Conservation (phyloP, 1,140 invertebrate genomes). For the Drosophila burlai region DNA sequence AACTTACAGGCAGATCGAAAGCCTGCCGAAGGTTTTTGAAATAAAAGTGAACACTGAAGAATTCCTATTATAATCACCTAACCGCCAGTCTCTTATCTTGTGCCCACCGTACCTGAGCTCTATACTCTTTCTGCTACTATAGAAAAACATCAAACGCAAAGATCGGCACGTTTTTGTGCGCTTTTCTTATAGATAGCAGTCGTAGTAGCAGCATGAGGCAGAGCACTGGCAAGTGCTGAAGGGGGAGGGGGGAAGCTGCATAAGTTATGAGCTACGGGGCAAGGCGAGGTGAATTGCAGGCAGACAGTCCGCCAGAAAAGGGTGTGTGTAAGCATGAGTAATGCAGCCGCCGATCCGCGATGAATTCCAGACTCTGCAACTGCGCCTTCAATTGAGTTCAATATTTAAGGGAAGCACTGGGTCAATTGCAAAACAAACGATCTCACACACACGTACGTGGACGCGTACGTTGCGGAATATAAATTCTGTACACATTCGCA, state of each 20-base stretch:
- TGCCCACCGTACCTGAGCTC: constrained; percentile 15
- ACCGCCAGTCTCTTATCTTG: background rate
- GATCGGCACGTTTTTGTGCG: constrained; percentile 52
- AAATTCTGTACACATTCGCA: constrained; percentile 29
- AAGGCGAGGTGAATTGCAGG: background rate
- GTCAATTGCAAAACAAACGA: constrained; percentile 73
- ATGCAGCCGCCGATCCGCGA: constrained; percentile 28
- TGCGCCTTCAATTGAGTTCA: constrained; percentile 71
- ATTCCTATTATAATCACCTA: background rate
- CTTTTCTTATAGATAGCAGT: constrained; percentile 24
- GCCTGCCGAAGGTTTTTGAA: background rate
- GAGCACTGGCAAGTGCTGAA: background rate
- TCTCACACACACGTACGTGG: constrained; percentile 23
- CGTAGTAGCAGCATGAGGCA: background rate
- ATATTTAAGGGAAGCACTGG: constrained; percentile 65
- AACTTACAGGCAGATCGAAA: constrained; percentile 1
- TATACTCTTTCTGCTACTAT: constrained; percentile 25
- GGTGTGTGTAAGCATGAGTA: constrained; percentile 57
- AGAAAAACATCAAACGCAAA: constrained; percentile 54
- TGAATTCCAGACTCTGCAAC: constrained; percentile 21
- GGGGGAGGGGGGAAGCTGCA: constrained; percentile 1
- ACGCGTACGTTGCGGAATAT: constrained; percentile 24
- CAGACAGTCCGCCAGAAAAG: constrained; percentile 1
- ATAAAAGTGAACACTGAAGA: background rate
- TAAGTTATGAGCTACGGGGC: background rate